These are phyloP conservation scores for Amyelois transitella DNA, from an alignment of 1,140 invertebrate genomes.

Conservation along the genomic window DNA sequence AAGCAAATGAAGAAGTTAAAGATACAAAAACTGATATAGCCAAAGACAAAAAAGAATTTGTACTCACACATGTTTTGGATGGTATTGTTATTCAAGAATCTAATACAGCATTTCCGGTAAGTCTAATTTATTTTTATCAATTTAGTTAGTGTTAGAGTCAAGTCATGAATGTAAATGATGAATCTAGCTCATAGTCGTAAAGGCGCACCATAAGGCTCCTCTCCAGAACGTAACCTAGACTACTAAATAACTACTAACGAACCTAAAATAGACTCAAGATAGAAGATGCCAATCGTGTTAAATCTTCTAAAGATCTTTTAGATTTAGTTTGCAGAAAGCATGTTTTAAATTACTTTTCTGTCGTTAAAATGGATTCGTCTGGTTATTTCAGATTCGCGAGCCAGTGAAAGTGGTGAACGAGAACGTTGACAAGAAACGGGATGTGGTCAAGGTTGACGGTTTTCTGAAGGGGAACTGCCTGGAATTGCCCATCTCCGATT, in stretches of 20 bases:
- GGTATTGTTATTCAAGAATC: conserved; percentile 66
- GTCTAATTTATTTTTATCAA: conserved; percentile 16
- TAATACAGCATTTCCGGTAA: conserved; percentile 61
- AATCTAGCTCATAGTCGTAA: too few relatives aligned
- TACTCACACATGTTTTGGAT: conserved; percentile 59
- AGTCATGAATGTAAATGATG: too few relatives aligned
- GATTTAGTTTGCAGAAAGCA: not conserved
- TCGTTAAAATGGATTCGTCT: not conserved
- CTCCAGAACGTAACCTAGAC: too few relatives aligned
- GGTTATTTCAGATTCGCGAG: not conserved
- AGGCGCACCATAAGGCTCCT: too few relatives aligned
- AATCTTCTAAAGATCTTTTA: not conserved
- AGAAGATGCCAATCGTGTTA: too few relatives aligned
- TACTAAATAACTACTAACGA: too few relatives aligned
- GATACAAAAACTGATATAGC: conserved; percentile 15
- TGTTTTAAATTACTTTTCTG: too few relatives aligned
- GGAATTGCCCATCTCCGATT: not conserved
- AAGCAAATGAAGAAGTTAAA: not conserved
- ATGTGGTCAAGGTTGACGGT: not conserved
- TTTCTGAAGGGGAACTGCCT: not conserved
- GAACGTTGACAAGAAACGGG: not conserved
- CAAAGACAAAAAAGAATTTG: conserved; percentile 30
- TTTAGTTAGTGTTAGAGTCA: not conserved
- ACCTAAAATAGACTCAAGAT: too few relatives aligned
- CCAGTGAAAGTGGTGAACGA: not conserved